phyloP scores from a whole-genome alignment of 1,140 invertebrate genomes.

The Drosophila nannoptera region DNA sequence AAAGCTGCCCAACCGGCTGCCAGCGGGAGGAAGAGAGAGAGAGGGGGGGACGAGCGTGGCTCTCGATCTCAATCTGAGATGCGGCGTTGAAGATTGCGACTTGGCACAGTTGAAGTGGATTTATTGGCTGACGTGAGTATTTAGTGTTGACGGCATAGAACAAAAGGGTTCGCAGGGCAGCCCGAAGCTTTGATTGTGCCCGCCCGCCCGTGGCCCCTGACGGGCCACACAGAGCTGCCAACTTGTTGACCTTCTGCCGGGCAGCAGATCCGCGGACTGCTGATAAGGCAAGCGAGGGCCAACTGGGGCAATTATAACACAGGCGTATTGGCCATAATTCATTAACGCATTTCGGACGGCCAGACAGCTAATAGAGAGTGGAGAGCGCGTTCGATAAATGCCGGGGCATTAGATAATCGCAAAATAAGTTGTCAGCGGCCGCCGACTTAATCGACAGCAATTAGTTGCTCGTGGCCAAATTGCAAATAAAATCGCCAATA shows the following conservation, averaged over 20 bases:
- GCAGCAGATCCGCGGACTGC: too few relatives aligned
- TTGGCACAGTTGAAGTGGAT: constrained; percentile 71
- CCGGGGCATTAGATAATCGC: constrained; percentile 52
- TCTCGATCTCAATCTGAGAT: constrained; percentile 41
- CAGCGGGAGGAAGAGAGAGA: constrained; percentile 51
- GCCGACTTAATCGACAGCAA: constrained; percentile 57
- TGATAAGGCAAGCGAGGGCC: neutral
- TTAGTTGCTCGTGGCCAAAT: constrained; percentile 65
- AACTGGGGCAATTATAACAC: neutral
- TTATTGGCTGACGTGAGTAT: constrained; percentile 79
- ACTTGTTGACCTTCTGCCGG: neutral
- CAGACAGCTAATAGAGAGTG: constrained; percentile 17
- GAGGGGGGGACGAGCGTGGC: constrained; percentile 9
- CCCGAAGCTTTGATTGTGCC: neutral
- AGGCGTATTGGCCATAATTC: constrained; percentile 44
- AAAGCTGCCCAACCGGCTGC: constrained; percentile 35
- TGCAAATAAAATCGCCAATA: too few relatives aligned
- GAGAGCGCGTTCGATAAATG: constrained; percentile 45
- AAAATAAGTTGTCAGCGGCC: constrained; percentile 72
- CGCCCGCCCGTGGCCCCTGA: constrained; percentile 18
- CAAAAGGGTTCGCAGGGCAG: constrained; percentile 62
- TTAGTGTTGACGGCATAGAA: constrained; percentile 79
- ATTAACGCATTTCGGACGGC: constrained; percentile 52
- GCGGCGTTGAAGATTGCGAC: constrained; percentile 49
- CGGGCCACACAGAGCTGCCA: constrained; percentile 11